phyloP scores from a whole-genome alignment of 2,888 invertebrate species.

The Palloptera scutellata region DNA sequence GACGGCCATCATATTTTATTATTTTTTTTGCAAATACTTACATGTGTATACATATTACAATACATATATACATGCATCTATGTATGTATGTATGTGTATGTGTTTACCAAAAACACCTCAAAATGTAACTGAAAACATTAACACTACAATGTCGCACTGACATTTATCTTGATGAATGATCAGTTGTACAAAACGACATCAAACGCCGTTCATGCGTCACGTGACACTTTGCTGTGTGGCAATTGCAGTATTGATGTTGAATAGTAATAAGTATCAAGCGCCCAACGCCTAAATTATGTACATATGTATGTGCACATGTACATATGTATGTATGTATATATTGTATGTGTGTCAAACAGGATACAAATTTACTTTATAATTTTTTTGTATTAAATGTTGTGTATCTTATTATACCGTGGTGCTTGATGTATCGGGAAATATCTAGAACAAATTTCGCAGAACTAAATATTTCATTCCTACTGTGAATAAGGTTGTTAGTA shows the following conservation, averaged over 20 bases:
- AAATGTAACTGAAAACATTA: neutral
- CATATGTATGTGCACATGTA: neutral
- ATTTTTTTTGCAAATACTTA: too few species aligned
- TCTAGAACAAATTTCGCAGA: too few species aligned
- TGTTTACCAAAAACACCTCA: neutral
- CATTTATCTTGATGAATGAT: slow-evolving; percentile 46
- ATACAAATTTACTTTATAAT: neutral
- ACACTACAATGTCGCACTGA: slow-evolving; percentile 42
- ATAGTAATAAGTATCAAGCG: neutral
- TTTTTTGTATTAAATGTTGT: too few species aligned
- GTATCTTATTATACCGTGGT: too few species aligned
- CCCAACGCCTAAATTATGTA: neutral
- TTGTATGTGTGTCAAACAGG: slow-evolving; percentile 12
- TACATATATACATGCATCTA: slow-evolving; percentile 30
- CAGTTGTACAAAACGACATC: slow-evolving; percentile 26
- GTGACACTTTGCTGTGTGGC: slow-evolving; percentile 20
- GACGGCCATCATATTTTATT: too few species aligned
- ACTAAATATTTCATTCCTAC: too few species aligned
- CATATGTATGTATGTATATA: slow-evolving; percentile 9
- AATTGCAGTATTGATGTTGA: slow-evolving; percentile 1
- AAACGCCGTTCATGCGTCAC: slow-evolving; percentile 19
- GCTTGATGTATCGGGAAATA: too few species aligned
- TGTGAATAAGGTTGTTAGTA: too few species aligned
- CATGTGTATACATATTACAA: too few species aligned
- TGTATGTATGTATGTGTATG: neutral